Evolutionary conservation across 2,888 invertebrate genomes (phyloP).

Genomic region (Nasonia oneida): DNA sequence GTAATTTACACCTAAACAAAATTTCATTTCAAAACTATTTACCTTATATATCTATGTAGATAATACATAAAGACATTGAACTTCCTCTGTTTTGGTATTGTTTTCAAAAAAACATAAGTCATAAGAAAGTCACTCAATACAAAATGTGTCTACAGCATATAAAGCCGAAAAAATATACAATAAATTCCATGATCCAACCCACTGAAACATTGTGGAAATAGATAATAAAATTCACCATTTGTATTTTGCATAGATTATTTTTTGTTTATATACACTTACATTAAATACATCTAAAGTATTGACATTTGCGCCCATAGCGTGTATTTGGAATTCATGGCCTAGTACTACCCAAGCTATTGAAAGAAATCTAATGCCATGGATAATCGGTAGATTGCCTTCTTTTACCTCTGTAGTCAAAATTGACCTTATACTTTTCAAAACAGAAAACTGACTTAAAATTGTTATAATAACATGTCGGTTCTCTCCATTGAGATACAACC

Average conservation of each 20-base stretch:
- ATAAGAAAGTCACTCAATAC: conserved; percentile 79
- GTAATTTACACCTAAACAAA: background rate
- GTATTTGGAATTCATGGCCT: conserved; percentile 73
- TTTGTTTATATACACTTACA: conserved; percentile 19
- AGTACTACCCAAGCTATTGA: conserved; percentile 79
- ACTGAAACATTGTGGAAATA: conserved; percentile 70
- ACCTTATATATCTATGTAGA: conserved; percentile 79
- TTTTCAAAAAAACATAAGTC: conserved; percentile 75
- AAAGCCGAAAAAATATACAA: conserved; percentile 78
- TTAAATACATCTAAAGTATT: conserved; percentile 20
- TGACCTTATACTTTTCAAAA: background rate
- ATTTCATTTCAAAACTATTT: background rate
- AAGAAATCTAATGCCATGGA: conserved; percentile 75
- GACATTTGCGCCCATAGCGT: background rate
- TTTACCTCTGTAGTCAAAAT: background rate
- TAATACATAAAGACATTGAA: conserved; percentile 77
- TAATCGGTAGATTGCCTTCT: background rate
- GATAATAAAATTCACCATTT: background rate
- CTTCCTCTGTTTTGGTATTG: conserved; percentile 71
- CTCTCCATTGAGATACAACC: background rate
- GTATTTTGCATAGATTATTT: background rate
- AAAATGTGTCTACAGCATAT: conserved; percentile 80
- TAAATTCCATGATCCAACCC: conserved; percentile 74
- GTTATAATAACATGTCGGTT: background rate
- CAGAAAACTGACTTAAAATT: conserved; percentile 1